phyloP scores from a whole-genome alignment of 2,113 vertebrate genomes.

The Pelecanus crispus region DNA sequence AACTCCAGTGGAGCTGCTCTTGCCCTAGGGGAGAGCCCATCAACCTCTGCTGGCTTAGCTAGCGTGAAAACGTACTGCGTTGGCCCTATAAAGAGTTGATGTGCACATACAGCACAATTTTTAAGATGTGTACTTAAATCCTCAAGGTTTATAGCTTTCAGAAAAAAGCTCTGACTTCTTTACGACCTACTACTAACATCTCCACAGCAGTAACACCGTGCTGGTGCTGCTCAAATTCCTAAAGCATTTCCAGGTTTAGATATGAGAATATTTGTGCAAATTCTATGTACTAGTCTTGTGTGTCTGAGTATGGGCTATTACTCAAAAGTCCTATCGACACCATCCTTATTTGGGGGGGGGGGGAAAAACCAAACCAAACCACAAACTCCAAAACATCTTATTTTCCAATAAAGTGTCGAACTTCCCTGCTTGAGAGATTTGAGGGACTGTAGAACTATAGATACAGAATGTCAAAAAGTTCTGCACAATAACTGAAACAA shows the following conservation, averaged over 20 bases:
- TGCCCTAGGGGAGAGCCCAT: neutral
- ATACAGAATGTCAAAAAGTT: rapidly evolving
- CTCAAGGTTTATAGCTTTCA: neutral
- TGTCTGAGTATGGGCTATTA: neutral
- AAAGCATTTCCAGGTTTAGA: neutral
- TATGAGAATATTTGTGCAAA: neutral
- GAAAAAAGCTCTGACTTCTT: neutral
- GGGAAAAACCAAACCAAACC: neutral
- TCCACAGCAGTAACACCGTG: neutral
- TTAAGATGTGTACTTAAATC: neutral
- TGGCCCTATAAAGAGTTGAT: neutral
- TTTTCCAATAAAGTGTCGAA: neutral
- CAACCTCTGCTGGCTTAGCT: neutral
- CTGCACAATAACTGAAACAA: neutral
- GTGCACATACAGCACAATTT: neutral
- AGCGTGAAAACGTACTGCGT: rapidly evolving
- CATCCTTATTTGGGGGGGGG: no score
- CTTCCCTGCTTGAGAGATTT: no score
- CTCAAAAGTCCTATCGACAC: neutral
- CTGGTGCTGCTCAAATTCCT: neutral
- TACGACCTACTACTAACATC: neutral
- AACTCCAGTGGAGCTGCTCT: neutral
- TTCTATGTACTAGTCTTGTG: rapidly evolving
- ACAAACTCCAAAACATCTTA: no score
- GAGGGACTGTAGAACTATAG: neutral